Evolutionary conservation across 2,888 invertebrate species (phyloP).

Genomic region (Thumatha senex): DNA sequence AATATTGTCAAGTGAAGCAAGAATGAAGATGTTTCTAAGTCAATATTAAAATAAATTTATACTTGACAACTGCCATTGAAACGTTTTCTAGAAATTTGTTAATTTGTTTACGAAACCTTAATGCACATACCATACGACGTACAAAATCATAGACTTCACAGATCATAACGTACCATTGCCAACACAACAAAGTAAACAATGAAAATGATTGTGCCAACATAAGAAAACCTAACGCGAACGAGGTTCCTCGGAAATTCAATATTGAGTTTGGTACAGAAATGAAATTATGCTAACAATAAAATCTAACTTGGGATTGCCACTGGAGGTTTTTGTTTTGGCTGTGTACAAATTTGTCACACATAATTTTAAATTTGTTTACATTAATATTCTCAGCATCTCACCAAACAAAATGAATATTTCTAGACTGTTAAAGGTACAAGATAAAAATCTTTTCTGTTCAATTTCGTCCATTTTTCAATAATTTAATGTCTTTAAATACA

Average conservation of each 20-base stretch:
- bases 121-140: constrained; percentile 5
- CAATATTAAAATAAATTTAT: too few relatives aligned
- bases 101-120: constrained; percentile 5
- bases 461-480: too few relatives aligned
- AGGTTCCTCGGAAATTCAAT: constrained; percentile 48
- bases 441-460: too few relatives aligned
- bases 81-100: background rate
- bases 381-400: background rate
- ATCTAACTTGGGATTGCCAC: constrained; percentile 30
- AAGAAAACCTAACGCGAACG: constrained; percentile 37
- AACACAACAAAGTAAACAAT: constrained; percentile 38
- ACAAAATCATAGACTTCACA: constrained; percentile 25
- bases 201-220: constrained; percentile 39
- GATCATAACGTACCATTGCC: constrained; percentile 39
- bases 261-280: constrained; percentile 51
- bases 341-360: constrained; percentile 17
- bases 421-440: too few relatives aligned
- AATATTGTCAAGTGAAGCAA: too few relatives aligned
- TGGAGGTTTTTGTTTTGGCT: constrained; percentile 28
- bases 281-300: constrained; percentile 52
- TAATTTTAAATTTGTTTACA: constrained; percentile 25
- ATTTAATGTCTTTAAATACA: too few relatives aligned
- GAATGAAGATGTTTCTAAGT: background rate
- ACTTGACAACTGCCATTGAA: too few relatives aligned
- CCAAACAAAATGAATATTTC: too few relatives aligned